A percentile compares a stretch with the other conserved stretches of the same genome.
Evolutionary conservation across 2,888 invertebrate species (phyloP).

Genomic region (Cinara cedri): DNA sequence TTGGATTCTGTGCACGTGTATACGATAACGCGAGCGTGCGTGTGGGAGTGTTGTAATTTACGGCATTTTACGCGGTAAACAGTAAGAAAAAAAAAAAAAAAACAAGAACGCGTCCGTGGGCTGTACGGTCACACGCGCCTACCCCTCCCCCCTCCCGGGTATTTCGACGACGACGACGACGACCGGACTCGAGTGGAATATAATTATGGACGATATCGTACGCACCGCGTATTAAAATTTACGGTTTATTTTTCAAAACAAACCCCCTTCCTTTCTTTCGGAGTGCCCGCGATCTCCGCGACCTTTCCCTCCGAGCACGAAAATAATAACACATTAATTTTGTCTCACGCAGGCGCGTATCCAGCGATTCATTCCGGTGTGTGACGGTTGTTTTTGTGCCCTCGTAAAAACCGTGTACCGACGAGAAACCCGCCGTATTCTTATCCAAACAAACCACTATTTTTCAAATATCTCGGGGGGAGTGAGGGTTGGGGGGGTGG

Average conservation of each 20-base stretch:
- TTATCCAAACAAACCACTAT: too few species aligned
- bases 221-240: not conserved
- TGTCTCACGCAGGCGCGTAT: too few species aligned
- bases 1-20: not conserved
- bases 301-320: not conserved
- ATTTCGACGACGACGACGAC: not conserved
- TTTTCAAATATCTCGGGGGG: too few species aligned
- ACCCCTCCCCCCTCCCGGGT: not conserved
- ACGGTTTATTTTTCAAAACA: conserved; percentile 17
- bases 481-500: too few species aligned
- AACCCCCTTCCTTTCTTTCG: not conserved
- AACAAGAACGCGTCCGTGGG: not conserved
- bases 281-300: not conserved
- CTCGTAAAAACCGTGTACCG: too few species aligned
- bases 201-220: not conserved
- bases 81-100: too few species aligned
- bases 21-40: not conserved
- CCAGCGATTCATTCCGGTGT: too few species aligned
- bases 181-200: not conserved
- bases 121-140: not conserved
- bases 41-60: too few species aligned
- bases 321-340: too few species aligned
- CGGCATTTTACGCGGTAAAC: conserved; percentile 2
- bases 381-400: too few species aligned
- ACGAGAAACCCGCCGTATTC: too few species aligned